Conservation (phyloP, 2,797 vertebrate species). For the Cheirogaleus major region DNA sequence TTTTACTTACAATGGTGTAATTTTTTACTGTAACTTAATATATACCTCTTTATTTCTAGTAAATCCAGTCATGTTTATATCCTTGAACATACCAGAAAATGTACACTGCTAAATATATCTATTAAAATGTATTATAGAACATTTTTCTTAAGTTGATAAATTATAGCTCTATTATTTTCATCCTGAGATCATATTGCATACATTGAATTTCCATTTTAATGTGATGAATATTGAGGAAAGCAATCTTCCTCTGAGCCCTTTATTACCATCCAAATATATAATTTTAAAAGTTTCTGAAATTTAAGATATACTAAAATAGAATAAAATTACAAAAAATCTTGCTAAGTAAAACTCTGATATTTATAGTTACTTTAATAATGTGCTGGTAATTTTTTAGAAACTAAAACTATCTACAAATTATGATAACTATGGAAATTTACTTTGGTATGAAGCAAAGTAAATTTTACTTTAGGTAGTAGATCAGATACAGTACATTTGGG, state of each 20-base stretch:
- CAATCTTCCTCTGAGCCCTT: neutral
- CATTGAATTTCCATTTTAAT: neutral
- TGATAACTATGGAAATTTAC: neutral
- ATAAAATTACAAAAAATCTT: neutral
- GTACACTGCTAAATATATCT: neutral
- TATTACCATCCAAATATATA: neutral
- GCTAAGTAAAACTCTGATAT: neutral
- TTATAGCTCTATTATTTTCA: neutral
- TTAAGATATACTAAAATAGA: neutral
- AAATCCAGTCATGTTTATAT: neutral
- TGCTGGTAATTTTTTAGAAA: neutral
- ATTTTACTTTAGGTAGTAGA: neutral
- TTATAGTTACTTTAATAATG: constrained; percentile 32
- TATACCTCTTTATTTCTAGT: too few species aligned
- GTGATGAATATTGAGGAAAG: neutral
- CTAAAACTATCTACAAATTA: neutral
- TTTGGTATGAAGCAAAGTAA: neutral
- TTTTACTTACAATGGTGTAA: neutral
- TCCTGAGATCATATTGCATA: neutral
- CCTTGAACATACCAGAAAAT: neutral
- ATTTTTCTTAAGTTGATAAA: neutral
- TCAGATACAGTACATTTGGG: neutral
- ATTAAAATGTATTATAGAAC: neutral
- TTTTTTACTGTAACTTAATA: neutral
- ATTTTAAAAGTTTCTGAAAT: neutral